A percentile compares a stretch with the other conserved stretches of the same genome.
Evolutionary conservation across 2,113 vertebrate genomes (phyloP).

Genomic region (Neoarius graeffei): DNA sequence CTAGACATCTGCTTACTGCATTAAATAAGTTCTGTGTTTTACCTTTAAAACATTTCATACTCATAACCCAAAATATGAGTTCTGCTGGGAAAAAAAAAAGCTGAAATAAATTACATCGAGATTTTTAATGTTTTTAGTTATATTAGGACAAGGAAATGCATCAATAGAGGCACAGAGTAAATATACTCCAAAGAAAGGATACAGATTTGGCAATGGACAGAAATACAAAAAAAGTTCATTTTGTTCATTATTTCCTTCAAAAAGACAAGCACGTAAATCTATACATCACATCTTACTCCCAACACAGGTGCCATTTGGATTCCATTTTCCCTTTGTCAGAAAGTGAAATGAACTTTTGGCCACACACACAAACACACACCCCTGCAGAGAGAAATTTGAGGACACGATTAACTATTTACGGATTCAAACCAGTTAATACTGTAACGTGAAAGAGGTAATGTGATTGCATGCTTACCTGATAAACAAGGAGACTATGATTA

Average conservation of each 20-base stretch:
- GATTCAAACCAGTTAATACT: neutral
- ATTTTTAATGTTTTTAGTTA: conserved; percentile 20
- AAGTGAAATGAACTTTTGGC: conserved; percentile 35
- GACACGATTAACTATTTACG: too few species aligned
- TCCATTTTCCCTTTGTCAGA: conserved; percentile 34
- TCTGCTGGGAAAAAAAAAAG: neutral
- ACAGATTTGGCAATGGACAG: neutral
- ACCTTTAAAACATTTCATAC: neutral
- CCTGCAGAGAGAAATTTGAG: conserved; percentile 39
- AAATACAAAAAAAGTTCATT: conserved; percentile 2
- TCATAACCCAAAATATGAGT: neutral
- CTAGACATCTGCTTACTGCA: neutral
- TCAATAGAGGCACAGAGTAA: neutral
- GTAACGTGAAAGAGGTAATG: neutral
- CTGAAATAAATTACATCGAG: neutral
- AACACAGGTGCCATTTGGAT: neutral
- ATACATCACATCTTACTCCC: neutral
- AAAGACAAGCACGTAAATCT: neutral
- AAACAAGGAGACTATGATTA: neutral
- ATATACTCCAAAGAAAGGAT: conserved; percentile 17
- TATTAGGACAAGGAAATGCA: neutral
- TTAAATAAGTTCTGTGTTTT: neutral
- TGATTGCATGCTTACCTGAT: conserved; percentile 39
- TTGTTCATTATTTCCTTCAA: conserved; percentile 2
- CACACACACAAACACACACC: conserved; percentile 33